Base-by-base conservation (phyloP, 2,888 invertebrate species). In the Tigriopus californicus region DNA sequence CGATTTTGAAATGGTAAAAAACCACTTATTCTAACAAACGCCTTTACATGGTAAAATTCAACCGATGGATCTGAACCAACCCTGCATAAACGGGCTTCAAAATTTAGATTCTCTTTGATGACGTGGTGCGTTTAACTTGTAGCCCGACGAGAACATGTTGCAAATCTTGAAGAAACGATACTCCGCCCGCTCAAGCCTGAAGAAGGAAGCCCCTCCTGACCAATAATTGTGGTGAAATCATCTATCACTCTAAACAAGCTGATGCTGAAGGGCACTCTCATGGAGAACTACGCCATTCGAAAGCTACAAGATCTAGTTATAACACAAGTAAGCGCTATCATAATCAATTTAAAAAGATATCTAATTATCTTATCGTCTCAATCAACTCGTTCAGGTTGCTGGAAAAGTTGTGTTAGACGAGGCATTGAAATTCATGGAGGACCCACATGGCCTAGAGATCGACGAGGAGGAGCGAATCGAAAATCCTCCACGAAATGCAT, bases 241-340 rank as follows among this genome's bases (percentile, higher is more conserved):
- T 49, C 4, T 49, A 20, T 22, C 49, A 49, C n/a, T 22, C 15
- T 22, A 3, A 49, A 49, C 20, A 18, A 22, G 15, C 22, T 20
- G 20, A 49, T 49, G 49, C 49, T 20, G 20, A 18, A 22, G 22
- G 49, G 49, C 15, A 20, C 49, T 5, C 20, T 49, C 5, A 49
- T 49, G 49, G 49, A 49, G 5, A 49, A 49, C 22, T 49, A 49
- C 20, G 49, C 49, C 49, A 49, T 49, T 22, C 15, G 49, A 22
- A 49, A 49, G 20, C 11, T 49, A 11, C 49, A 49, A 49, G 49
- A 49, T 13, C 49, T 20, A 49, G 20, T 49, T 22, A 49, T 49
- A 20, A 20, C 20, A 13, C 49, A 49, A 22, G 49, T 49, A 22
- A 49, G 15, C 15, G 4, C 20, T 44, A n/a, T n/a, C n/a, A n/a